phyloP scores from a whole-genome alignment of 2,888 invertebrate genomes.

The Lasioglossum marginatum region DNA sequence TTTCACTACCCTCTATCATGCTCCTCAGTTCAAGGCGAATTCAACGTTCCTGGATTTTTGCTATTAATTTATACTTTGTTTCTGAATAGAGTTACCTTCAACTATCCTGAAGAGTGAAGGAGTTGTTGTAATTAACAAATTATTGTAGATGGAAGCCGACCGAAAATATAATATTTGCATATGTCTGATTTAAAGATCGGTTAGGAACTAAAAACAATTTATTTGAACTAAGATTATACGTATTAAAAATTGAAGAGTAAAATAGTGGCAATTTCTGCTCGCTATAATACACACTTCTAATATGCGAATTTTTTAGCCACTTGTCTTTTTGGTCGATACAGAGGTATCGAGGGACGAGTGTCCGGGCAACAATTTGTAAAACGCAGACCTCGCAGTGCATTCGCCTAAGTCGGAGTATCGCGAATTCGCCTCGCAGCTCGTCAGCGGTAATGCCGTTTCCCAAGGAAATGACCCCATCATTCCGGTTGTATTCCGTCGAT shows the following conservation, averaged over 20 bases:
- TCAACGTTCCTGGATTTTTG: background rate
- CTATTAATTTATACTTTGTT: background rate
- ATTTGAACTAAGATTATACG: too few species aligned
- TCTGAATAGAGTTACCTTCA: background rate
- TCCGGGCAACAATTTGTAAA: conserved; percentile 31
- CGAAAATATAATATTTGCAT: too few species aligned
- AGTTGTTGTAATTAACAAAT: too few species aligned
- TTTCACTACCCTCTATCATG: background rate
- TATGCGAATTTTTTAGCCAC: too few species aligned
- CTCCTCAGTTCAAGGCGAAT: background rate
- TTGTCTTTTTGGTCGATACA: background rate
- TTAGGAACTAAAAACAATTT: too few species aligned
- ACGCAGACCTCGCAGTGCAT: background rate
- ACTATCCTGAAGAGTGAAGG: background rate
- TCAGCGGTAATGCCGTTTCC: conserved; percentile 36
- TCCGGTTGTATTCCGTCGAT: conserved; percentile 32
- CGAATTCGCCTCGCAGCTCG: conserved; percentile 4
- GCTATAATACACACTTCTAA: too few species aligned
- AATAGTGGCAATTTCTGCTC: too few species aligned
- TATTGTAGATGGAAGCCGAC: too few species aligned
- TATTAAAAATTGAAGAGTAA: too few species aligned
- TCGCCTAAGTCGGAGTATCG: background rate
- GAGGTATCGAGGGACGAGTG: background rate
- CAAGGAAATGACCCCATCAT: conserved; percentile 36
- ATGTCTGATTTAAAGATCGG: too few species aligned